Base-by-base conservation (phyloP, 2,797 vertebrate species). In the Aphelocoma californica region DNA sequence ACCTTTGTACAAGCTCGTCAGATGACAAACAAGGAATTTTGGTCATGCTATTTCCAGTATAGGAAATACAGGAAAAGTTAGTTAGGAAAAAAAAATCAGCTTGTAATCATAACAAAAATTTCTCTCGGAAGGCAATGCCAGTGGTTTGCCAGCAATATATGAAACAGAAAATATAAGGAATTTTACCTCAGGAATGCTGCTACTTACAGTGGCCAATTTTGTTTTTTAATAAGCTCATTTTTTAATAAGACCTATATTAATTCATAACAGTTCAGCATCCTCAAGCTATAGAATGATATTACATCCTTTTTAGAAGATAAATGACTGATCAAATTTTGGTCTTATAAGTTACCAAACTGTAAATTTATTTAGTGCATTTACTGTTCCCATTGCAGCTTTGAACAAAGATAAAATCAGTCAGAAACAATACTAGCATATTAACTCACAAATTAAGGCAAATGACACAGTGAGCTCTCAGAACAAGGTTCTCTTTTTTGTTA, bases 81-180 rank as follows among this genome's bases (percentile, higher is more conserved):
- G 18, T 34, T 2, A 17, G 14, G 12, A 0, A 17, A 58, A 36
- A n/a, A 18, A 1, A 8, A 44, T 64, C 14, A 34, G 9, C 13
- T 38, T 32, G 6, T 32, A 48, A 51, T 10, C 4, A 11, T 28
- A 53, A 67, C 3, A 81, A 75, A 36, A 75, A 45, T n/a, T 50
- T 25, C 18, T 12, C 7, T 70, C 62, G 34, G 23, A 67, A 66
- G 16, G 17, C 11, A 62, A 47, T 21, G 24, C 0, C 29, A 38
- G 15, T 24, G 7, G 31, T 64, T 75, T 79, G 8, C 11, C 45
- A 84, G 14, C 18, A 75, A 18, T 34, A 57, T 5, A 34, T 4
- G 19, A 87, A 62, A 5, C 10, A 47, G 18, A 83, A 81, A 51
- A 71, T 54, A 2, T 38, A 58, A 65, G 10, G 15, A 82, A 60